phyloP scores from a whole-genome alignment of 2,113 vertebrate genomes.

The Cavia aperea region DNA sequence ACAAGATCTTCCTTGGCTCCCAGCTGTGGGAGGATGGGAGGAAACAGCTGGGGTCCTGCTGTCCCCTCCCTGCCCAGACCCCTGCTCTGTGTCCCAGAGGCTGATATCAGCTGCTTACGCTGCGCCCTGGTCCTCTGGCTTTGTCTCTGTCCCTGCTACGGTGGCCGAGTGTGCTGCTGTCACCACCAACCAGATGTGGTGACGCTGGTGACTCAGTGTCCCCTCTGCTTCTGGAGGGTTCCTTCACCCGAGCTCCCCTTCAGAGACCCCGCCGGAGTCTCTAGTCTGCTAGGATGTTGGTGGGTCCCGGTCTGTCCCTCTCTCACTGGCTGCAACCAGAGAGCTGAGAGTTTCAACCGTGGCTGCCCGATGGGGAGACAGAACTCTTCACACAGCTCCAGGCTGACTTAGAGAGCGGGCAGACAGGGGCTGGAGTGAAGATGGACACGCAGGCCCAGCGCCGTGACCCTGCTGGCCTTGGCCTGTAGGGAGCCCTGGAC shows the following conservation, averaged over 20 bases:
- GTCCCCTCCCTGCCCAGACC: background rate
- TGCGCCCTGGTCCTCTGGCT: background rate
- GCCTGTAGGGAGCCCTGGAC: background rate
- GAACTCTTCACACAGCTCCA: background rate
- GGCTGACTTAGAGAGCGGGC: background rate
- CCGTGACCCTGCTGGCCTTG: background rate
- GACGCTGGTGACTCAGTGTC: background rate
- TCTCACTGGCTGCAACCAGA: background rate
- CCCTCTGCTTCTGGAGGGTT: background rate
- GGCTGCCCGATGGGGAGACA: background rate
- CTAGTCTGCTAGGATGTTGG: background rate
- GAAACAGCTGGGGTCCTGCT: background rate
- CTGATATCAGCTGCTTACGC: background rate
- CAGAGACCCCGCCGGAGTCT: background rate
- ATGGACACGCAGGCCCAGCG: background rate
- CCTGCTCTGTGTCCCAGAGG: background rate
- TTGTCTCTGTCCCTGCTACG: background rate
- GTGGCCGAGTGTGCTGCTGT: background rate
- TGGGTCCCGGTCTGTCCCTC: background rate
- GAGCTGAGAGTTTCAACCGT: background rate
- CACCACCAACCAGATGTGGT: background rate
- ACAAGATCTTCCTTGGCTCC: background rate
- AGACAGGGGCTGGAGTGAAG: background rate
- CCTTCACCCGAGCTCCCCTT: background rate
- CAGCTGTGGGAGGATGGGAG: background rate